phyloP scores from a whole-genome alignment of 2,888 invertebrate genomes.

The Dinocampus coccinellae region DNA sequence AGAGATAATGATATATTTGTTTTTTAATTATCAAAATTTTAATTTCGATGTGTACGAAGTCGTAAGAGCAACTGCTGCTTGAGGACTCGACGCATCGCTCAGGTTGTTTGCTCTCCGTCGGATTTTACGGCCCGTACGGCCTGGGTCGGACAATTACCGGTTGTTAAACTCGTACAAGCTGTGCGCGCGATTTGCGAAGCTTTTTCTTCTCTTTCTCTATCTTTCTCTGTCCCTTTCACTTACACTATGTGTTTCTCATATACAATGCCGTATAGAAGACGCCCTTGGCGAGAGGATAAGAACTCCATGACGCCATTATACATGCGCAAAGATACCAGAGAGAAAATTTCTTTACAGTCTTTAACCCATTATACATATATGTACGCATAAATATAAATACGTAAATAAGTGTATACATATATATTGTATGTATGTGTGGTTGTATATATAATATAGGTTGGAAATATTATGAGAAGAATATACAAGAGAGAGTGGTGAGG shows the following conservation, averaged over 20 bases:
- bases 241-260: constrained; percentile 25
- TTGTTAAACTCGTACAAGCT: constrained; percentile 58
- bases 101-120: constrained; percentile 62
- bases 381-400: constrained; percentile 1
- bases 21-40: constrained; percentile 1
- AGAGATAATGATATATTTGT: background rate
- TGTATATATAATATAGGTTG: background rate
- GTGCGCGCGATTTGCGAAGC: constrained; percentile 30
- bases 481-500: constrained; percentile 6
- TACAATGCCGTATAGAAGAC: constrained; percentile 34
- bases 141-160: constrained; percentile 62
- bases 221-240: constrained; percentile 27
- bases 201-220: constrained; percentile 33
- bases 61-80: constrained; percentile 39
- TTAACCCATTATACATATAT: background rate
- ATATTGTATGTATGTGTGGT: background rate
- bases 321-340: constrained; percentile 10
- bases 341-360: background rate
- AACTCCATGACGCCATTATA: constrained; percentile 38
- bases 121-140: constrained; percentile 63
- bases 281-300: constrained; percentile 44
- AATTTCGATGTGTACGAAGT: constrained; percentile 30
- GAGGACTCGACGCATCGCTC: constrained; percentile 38
- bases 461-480: constrained; percentile 4
- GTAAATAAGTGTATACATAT: background rate